These are phyloP conservation scores for Cactoblastis cactorum DNA, from an alignment of 2,888 invertebrate genomes.

Conservation along the genomic window DNA sequence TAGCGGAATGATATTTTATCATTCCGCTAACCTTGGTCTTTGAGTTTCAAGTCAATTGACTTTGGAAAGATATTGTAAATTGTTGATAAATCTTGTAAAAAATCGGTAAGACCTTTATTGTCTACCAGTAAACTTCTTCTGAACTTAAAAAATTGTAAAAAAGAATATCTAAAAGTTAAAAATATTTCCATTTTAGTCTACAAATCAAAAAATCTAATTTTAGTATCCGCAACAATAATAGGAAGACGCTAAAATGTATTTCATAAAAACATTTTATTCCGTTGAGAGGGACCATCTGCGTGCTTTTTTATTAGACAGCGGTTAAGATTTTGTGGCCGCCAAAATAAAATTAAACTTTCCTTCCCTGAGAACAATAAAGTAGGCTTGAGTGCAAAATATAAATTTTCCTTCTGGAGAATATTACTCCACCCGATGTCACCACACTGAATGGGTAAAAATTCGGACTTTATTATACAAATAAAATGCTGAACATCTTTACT, in stretches of 20 bases:
- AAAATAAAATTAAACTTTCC: conserved; percentile 11
- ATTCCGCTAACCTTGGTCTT: no score
- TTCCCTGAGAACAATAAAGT: conserved; percentile 5
- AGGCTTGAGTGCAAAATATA: conserved; percentile 5
- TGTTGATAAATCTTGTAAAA: no score
- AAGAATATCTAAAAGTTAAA: no score
- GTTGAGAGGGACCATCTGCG: background rate
- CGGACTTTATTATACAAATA: background rate
- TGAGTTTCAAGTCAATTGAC: no score
- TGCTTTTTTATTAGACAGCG: conserved; percentile 11
- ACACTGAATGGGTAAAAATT: background rate
- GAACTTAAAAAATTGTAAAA: no score
- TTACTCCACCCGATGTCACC: conserved; percentile 9
- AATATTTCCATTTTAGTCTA: no score
- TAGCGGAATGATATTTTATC: no score
- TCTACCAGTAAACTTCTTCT: no score
- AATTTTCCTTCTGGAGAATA: conserved; percentile 10
- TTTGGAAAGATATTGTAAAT: no score
- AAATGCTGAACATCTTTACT: background rate
- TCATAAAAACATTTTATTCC: conserved; percentile 7
- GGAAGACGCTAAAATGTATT: background rate
- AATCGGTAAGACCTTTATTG: no score
- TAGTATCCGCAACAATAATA: background rate
- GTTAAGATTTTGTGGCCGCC: conserved; percentile 10
- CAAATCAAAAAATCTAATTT: background rate